Base-by-base conservation (phyloP, 2,888 invertebrate genomes). In the Tenthredo distinguenda region DNA sequence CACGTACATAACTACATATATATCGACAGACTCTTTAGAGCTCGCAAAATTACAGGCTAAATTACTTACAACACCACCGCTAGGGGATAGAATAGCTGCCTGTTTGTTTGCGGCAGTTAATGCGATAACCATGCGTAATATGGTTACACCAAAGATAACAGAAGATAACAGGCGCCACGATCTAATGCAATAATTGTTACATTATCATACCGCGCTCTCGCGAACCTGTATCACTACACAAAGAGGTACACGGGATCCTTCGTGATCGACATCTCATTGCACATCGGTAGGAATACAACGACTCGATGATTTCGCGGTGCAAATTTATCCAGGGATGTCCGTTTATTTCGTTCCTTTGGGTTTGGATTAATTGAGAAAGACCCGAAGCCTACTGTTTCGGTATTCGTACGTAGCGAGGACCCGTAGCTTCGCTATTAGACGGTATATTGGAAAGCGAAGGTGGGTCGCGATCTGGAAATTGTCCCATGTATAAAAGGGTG, bases 131-230 rank as follows among this genome's bases (percentile, higher is more conserved):
- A 65, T 40, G 62, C 68, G 83, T 83, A 65, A 71, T 83, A 68
- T 31, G 43, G 83, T 83, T 83, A 83, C 31, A 68, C 43, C 26
- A 12, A 34, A 34, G 81, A 81, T 81, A 81, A 81, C 68, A 58
- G 9, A 40, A 83, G 83, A 83, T 83, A 83, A 83, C 62, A n/a
- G 7, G 40, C 83, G 47, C 31, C 31, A 18, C 83, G 47, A 83
- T 83, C 65, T 43, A 83, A 68, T 47, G 43, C 47, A 83, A 83
- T 83, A 83, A 83, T 83, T 62, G 83, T 71, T 83, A 83, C 68
- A 83, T 43, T 83, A 37, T 71, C n/a, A 83, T 71, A 50, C 47
- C 40, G 10, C 9, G 7, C 77, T 34, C 55, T 40, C 43, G 1
- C 21, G 40, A 21, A 31, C 68, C 31, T 21, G 10, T 12, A 40